A percentile compares a stretch with the other conserved stretches of the same genome.
Conservation (phyloP, 2,113 vertebrate species). For the Microcebus jonahi region DNA sequence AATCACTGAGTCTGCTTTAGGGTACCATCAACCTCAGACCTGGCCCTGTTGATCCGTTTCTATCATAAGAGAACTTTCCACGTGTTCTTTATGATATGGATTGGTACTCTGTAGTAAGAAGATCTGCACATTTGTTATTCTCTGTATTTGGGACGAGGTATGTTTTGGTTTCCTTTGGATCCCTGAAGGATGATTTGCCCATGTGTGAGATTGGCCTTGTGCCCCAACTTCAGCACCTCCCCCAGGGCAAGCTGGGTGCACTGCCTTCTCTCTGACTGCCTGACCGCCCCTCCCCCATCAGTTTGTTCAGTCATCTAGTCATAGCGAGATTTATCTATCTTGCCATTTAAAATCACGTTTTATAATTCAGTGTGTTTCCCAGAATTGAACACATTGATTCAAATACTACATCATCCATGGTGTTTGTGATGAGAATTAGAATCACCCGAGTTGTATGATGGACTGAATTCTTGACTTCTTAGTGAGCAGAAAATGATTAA, state of each 20-base stretch:
- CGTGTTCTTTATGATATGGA: accelerated
- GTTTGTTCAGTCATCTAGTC: accelerated
- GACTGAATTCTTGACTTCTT: background rate
- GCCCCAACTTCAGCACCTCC: background rate
- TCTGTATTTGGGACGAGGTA: background rate
- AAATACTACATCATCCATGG: background rate
- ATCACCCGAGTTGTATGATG: background rate
- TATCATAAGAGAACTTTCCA: background rate
- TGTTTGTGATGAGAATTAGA: slow-evolving; percentile 15
- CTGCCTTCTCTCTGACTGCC: background rate
- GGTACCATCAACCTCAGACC: background rate
- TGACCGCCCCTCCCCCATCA: background rate
- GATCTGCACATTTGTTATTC: background rate
- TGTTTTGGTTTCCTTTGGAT: background rate
- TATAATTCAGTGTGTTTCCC: background rate
- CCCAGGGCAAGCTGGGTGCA: accelerated
- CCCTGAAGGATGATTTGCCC: background rate
- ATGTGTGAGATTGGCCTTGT: accelerated
- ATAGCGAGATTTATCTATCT: background rate
- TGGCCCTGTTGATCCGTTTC: background rate
- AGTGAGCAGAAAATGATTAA: background rate
- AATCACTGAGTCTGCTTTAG: background rate
- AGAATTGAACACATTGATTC: background rate
- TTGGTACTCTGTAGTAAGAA: background rate
- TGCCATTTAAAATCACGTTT: background rate